Evolutionary conservation across 2,113 vertebrate species (phyloP).

Genomic region (Struthidea cinerea): DNA sequence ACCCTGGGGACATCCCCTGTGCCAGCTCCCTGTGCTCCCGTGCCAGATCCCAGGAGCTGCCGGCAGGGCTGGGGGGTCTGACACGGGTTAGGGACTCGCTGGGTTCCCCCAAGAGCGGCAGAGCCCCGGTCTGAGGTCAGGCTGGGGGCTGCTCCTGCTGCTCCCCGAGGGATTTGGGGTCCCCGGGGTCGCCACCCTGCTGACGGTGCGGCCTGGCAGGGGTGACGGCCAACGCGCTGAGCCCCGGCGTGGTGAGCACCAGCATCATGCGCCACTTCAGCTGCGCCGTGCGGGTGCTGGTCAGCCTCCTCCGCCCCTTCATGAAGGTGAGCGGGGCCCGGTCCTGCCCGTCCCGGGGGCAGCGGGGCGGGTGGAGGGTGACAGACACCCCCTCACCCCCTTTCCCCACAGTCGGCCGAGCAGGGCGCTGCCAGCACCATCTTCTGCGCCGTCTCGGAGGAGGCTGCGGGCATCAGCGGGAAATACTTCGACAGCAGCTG

Average conservation of each 20-base stretch:
- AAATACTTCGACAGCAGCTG: slow-evolving; percentile 85
- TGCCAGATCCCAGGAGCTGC: fast-evolving
- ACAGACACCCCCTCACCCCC: background rate
- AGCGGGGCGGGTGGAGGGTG: fast-evolving
- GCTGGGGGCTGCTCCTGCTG: background rate
- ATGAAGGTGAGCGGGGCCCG: slow-evolving; percentile 71
- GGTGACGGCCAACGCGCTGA: slow-evolving; percentile 78
- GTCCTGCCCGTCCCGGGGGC: fast-evolving
- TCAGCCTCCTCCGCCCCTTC: slow-evolving; percentile 72
- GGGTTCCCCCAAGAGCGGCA: fast-evolving
- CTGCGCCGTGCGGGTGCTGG: background rate
- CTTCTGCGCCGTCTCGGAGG: slow-evolving; percentile 81
- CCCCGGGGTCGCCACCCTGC: fast-evolving
- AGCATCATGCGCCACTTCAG: slow-evolving; percentile 73
- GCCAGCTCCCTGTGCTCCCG: fast-evolving
- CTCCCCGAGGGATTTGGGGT: background rate
- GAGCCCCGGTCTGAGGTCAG: fast-evolving
- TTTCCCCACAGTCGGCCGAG: slow-evolving; percentile 54
- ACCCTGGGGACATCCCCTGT: background rate
- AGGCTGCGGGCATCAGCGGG: slow-evolving; percentile 76
- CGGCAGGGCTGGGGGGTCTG: background rate
- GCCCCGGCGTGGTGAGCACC: slow-evolving; percentile 81
- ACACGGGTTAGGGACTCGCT: background rate
- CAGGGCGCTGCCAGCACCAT: slow-evolving; percentile 80
- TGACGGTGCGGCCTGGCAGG: background rate